phyloP scores from a whole-genome alignment of 2,797 vertebrate species.

The Chelmon rostratus region DNA sequence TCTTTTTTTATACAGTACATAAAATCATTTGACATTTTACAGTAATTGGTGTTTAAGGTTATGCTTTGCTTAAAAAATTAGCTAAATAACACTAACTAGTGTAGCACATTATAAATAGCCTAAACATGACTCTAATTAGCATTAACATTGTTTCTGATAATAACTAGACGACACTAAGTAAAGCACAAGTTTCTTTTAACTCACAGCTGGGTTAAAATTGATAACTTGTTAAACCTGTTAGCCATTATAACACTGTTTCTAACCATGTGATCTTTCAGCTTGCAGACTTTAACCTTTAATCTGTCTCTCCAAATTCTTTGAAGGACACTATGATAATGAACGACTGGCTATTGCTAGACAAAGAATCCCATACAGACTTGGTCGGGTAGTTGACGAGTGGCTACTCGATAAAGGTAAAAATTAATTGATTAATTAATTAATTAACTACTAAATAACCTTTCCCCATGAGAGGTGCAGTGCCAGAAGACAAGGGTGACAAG shows the following conservation, averaged over 20 bases:
- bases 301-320: constrained; percentile 99
- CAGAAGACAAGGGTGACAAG: constrained; percentile 78
- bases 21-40: constrained; percentile 60
- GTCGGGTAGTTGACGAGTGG: constrained; percentile 99
- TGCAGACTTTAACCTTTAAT: constrained; percentile 93
- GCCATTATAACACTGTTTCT: constrained; percentile 84
- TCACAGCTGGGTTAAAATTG: constrained; percentile 83
- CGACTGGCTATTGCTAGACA: constrained; percentile 99
- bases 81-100: constrained; percentile 85
- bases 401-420: constrained; percentile 99
- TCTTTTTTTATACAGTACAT: constrained; percentile 59
- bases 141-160: constrained; percentile 78
- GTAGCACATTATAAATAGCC: constrained; percentile 87
- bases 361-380: constrained; percentile 99
- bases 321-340: constrained; percentile 99
- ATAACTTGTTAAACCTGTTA: constrained; percentile 88
- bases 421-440: constrained; percentile 89
- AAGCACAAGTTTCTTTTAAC: constrained; percentile 84
- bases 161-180: constrained; percentile 82
- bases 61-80: constrained; percentile 72
- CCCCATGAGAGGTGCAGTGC: constrained; percentile 90
- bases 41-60: constrained; percentile 65
- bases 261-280: constrained; percentile 90
- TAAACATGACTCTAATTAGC: constrained; percentile 87
- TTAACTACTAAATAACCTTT: constrained; percentile 86